Percentiles rank a stretch among this genome's conserved stretches.
Evolutionary conservation across 2,888 invertebrate genomes (phyloP).

Genomic region (Apeira syringaria): DNA sequence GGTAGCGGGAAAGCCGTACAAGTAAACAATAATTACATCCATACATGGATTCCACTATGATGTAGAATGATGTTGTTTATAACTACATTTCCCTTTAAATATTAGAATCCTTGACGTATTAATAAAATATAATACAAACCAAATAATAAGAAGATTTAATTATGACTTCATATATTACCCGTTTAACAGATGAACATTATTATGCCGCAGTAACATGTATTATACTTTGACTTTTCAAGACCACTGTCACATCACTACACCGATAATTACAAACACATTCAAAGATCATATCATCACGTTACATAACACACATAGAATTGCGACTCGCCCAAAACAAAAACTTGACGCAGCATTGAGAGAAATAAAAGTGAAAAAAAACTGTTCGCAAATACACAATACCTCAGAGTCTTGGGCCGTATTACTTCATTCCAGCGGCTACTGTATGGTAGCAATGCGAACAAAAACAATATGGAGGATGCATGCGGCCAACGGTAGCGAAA

Average conservation of each 20-base stretch:
- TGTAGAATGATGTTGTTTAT: no score
- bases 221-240: no score
- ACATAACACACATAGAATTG: slow-evolving; percentile 59
- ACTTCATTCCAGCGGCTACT: slow-evolving; percentile 75
- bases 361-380: slow-evolving; percentile 52
- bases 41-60: no score
- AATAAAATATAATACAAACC: no score
- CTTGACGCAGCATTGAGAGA: slow-evolving; percentile 57
- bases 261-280: slow-evolving; percentile 47
- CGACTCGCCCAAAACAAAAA: slow-evolving; percentile 53
- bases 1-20: no score
- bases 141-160: no score
- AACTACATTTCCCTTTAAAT: no score
- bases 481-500: slow-evolving; percentile 81
- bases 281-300: slow-evolving; percentile 55
- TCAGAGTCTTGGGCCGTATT: slow-evolving; percentile 70
- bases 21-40: no score
- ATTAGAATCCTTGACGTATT: no score
- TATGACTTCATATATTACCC: no score
- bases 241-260: slow-evolving; percentile 17
- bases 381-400: slow-evolving; percentile 75
- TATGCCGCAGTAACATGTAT: no score
- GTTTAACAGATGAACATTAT: no score
- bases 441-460: slow-evolving; percentile 59
- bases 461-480: slow-evolving; percentile 71